Base-by-base conservation (phyloP, 2,113 vertebrate genomes). In the Apteryx owenii region DNA sequence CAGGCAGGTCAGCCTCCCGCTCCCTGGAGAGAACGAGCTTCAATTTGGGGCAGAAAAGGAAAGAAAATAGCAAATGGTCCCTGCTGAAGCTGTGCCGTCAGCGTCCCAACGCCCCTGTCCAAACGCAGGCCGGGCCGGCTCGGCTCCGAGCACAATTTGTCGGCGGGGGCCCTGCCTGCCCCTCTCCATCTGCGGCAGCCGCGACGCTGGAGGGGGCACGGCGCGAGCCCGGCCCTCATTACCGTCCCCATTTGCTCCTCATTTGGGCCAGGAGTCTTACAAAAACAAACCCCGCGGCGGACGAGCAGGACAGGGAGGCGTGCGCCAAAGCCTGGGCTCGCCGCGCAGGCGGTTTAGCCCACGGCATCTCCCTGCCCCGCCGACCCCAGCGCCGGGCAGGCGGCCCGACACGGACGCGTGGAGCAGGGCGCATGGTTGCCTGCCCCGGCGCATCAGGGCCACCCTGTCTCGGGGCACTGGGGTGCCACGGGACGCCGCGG, bases 51-150 rank as follows among this genome's bases (percentile, higher is more conserved):
- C 60, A 82, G 51, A 26, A 54, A 54, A 89, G 92, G 82, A 96
- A 95, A 92, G 89, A 95, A 98, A 98, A 97, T 90, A 98, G 93
- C 98, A 98, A 98, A 98, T 97, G 97, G 96, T 94, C 29, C 81
- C 53, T 46, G 75, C 66, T 72, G 62, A 80, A 88, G 84, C 79
- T 95, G 90, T 93, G 93, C 86, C 85, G 51, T 95, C 92, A 93
- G 94, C 54, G 87, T 95, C 97, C 93, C 97, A 96, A 97, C 97
- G 97, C 92, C 1, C 21, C 89, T 96, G 96, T 95, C 85, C 94
- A 95, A 95, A 89, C 14, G 12, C 60, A 3, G 3, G 48, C 87
- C 2, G 1, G 82, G 86, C 81, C 56, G 33, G 93, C 91, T 89
- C 76, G 40, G 85, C 78, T 85, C 90, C 4, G 3, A 90, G 95